Evolutionary conservation across 2,113 vertebrate species (phyloP), one percentile per base, ranked within the genome.

Genomic region (Cynopterus brachyotis): DNA sequence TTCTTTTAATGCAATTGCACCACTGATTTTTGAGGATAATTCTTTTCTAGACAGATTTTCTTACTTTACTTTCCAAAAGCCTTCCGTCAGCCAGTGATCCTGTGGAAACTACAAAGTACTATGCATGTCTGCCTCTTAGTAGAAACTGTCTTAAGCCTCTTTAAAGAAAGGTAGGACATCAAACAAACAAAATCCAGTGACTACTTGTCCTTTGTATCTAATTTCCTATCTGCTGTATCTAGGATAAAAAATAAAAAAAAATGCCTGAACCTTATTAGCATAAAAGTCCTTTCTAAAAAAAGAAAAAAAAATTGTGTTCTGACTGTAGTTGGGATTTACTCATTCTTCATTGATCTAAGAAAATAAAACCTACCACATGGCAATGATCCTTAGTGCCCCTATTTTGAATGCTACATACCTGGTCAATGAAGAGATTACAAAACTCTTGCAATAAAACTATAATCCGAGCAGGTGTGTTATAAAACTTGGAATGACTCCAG

Each of bases 371-470:
- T 69, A 67, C 86, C 30, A 42, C 20, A 6, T 3, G 32, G 40
- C 73, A 72, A 60, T 75, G 26, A 42, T 59, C 59, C 24, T 66
- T 73, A 62, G 42, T 86, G 6, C 53, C 72, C 64, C 75, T 66
- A 3, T 50, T 79, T 64, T 90, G 30, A 0, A 11, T 59, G 50
- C 86, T 84, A 84, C 53, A 22, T 98, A 99, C 99, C 98, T 99
- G 98, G 53, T 98, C 97, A 97, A 99, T 98, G 86, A 99, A 94
- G 55, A 99, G 98, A 97, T 99, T 99, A 97, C 98, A 98, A 72
- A 99, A 98, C 95, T 99, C 98, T 93, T 99, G 99, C 55, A 99
- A 97, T 66, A 99, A 96, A 88, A 99, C 97, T 89, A 98, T 97
- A 4, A 99, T 97, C 89, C 97, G 97, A 13, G 67, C 96, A 35